Evolutionary conservation across 2,797 vertebrate genomes (phyloP).

Genomic region (Helarctos malayanus): DNA sequence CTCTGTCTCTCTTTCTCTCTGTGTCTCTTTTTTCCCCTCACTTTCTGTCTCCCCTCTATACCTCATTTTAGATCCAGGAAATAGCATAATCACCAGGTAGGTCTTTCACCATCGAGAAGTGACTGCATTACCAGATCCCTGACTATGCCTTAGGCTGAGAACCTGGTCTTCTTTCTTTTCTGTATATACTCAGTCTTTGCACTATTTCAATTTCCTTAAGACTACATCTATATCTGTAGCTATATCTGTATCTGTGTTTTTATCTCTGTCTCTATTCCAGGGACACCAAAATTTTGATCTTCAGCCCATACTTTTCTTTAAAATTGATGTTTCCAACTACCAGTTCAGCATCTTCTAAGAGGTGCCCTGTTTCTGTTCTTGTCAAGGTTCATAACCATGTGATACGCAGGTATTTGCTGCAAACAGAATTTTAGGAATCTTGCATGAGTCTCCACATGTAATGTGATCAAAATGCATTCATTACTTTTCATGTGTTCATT

Average conservation of each 20-base stretch:
- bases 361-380: background rate
- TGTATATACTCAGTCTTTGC: background rate
- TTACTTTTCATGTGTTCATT: background rate
- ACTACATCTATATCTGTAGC: background rate
- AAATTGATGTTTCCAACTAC: background rate
- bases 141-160: background rate
- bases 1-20: background rate
- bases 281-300: background rate
- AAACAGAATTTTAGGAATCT: slow-evolving; percentile 43
- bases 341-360: background rate
- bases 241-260: background rate
- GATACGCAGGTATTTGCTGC: background rate
- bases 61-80: background rate
- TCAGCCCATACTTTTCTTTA: background rate
- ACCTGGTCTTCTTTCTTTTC: background rate
- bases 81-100: background rate
- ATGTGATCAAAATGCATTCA: background rate
- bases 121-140: background rate
- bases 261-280: background rate
- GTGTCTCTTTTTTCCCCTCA: background rate
- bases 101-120: background rate
- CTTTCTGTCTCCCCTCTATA: background rate
- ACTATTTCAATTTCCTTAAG: background rate
- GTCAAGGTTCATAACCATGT: background rate
- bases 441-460: background rate